Evolutionary conservation across 2,113 vertebrate species (phyloP).

Genomic region (Platichthys flesus): DNA sequence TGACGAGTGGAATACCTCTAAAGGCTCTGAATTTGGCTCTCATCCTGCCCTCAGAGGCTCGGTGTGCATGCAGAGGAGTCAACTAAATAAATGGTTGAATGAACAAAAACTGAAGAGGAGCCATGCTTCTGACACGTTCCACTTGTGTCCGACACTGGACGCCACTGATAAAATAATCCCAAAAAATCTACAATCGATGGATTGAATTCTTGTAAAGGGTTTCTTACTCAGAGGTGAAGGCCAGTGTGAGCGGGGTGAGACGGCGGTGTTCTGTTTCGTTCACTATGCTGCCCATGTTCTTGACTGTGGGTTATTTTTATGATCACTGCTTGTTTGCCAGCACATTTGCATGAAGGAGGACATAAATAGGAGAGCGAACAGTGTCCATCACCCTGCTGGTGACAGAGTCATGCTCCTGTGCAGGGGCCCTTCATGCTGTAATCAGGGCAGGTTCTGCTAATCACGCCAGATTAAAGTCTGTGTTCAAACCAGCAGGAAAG

Average conservation of each 20-base stretch:
- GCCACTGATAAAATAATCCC: neutral
- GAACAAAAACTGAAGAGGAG: neutral
- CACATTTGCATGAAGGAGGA: slow-evolving; percentile 61
- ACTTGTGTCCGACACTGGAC: neutral
- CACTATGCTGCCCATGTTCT: slow-evolving; percentile 39
- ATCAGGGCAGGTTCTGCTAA: slow-evolving; percentile 9
- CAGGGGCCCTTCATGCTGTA: neutral
- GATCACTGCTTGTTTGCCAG: slow-evolving; percentile 60
- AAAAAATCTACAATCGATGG: neutral
- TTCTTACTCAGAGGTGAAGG: slow-evolving; percentile 10
- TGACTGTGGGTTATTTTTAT: slow-evolving; percentile 73
- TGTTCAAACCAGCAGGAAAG: neutral
- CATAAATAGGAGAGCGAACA: slow-evolving; percentile 53
- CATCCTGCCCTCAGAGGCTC: slow-evolving; percentile 26
- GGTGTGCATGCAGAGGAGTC: neutral
- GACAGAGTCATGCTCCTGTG: slow-evolving; percentile 48
- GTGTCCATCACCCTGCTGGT: slow-evolving; percentile 63
- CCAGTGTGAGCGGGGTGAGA: slow-evolving; percentile 12
- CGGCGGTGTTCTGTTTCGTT: slow-evolving; percentile 59
- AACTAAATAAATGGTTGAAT: neutral
- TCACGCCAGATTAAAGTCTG: slow-evolving; percentile 21
- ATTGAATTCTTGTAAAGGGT: neutral
- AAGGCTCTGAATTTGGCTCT: slow-evolving; percentile 27
- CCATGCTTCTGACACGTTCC: neutral
- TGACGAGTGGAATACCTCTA: slow-evolving; percentile 38